Conservation (phyloP, 1,140 invertebrate species). For the Saccostrea cuccullata region DNA sequence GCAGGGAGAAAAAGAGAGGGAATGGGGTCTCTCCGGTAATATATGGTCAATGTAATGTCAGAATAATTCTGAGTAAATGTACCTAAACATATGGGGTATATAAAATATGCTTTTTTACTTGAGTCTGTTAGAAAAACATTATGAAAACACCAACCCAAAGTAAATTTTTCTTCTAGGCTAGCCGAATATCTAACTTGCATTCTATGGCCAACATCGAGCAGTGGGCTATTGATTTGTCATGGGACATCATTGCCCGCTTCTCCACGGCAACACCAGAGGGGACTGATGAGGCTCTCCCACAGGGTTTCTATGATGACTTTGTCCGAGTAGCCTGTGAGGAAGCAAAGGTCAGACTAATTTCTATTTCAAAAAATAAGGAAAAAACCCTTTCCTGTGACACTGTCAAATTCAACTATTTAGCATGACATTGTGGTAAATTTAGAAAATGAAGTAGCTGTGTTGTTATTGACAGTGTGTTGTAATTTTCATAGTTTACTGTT, state of each 20-base stretch:
- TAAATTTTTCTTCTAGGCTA: conserved; percentile 49
- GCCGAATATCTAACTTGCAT: conserved; percentile 62
- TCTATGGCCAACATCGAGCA: conserved; percentile 67
- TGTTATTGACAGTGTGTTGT: not conserved
- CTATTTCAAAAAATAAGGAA: not conserved
- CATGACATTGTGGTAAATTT: not conserved
- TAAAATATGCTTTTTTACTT: too few relatives aligned
- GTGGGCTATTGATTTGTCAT: conserved; percentile 65
- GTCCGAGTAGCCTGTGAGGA: conserved; percentile 61
- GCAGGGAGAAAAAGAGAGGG: conserved; percentile 60
- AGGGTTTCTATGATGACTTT: conserved; percentile 64
- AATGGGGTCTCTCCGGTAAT: conserved; percentile 60
- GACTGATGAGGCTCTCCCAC: conserved; percentile 44
- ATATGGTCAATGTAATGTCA: not conserved
- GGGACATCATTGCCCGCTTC: conserved; percentile 65
- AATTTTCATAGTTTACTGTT: not conserved
- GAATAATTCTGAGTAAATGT: too few relatives aligned
- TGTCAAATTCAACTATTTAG: not conserved
- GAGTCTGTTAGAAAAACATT: too few relatives aligned
- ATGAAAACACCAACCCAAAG: not conserved
- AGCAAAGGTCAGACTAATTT: conserved; percentile 53
- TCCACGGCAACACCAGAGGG: conserved; percentile 37
- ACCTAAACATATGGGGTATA: too few relatives aligned
- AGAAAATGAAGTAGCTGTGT: not conserved
- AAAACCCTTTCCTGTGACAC: not conserved